These are phyloP conservation scores for Nomada ruficornis DNA, from an alignment of 2,888 invertebrate species.

Conservation along the genomic window DNA sequence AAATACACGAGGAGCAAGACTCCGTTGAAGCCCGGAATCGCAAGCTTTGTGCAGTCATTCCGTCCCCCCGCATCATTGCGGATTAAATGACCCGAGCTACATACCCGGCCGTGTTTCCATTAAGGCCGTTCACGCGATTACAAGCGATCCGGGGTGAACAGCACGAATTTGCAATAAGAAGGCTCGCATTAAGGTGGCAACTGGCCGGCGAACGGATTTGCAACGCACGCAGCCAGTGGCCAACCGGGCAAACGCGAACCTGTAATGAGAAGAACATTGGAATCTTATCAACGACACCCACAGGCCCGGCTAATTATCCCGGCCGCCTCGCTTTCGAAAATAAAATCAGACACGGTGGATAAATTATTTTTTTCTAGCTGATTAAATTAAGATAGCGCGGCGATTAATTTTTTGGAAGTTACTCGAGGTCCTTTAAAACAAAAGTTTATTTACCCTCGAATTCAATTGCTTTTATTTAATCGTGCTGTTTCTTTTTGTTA, in stretches of 20 bases:
- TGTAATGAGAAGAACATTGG: constrained; percentile 73
- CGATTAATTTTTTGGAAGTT: too few relatives aligned
- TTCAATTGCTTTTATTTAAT: too few relatives aligned
- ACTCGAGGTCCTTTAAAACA: too few relatives aligned
- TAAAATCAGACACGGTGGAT: neutral
- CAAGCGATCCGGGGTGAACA: constrained; percentile 61
- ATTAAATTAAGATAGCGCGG: neutral
- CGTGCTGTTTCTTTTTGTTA: too few relatives aligned
- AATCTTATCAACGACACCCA: constrained; percentile 69
- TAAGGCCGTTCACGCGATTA: constrained; percentile 65
- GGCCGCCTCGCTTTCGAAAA: constrained; percentile 57
- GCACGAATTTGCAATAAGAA: constrained; percentile 68
- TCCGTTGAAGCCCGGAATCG: constrained; percentile 3
- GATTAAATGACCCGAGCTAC: constrained; percentile 59
- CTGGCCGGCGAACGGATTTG: constrained; percentile 65
- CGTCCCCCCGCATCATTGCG: constrained; percentile 29
- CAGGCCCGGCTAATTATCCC: constrained; percentile 70
- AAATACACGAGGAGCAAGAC: constrained; percentile 2
- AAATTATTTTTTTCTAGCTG: neutral
- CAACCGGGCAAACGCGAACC: constrained; percentile 40
- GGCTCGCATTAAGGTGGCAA: constrained; percentile 64
- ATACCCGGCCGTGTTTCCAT: constrained; percentile 69
- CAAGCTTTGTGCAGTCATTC: constrained; percentile 33
- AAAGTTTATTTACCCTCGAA: too few relatives aligned
- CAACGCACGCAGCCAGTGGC: constrained; percentile 59